A percentile compares a stretch with the other conserved stretches of the same genome.
phyloP scores from a whole-genome alignment of 2,113 vertebrate genomes.

The Chascanopsetta lugubris region DNA sequence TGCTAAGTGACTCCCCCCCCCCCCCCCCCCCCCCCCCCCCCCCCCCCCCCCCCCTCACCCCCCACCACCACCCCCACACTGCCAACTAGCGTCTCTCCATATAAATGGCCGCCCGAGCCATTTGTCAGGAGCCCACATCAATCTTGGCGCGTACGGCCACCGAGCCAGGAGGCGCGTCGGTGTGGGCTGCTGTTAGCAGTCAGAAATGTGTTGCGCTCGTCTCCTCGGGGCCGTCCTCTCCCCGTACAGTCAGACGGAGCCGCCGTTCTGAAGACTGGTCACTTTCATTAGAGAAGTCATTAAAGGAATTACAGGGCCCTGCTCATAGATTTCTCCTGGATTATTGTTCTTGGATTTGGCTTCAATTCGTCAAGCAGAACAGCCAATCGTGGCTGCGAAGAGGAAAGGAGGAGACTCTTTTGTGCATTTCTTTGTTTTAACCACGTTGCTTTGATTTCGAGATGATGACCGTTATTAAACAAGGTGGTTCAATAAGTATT shows the following conservation, averaged over 20 bases:
- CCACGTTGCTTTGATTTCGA: no score
- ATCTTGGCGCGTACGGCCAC: slow-evolving; percentile 64
- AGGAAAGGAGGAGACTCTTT: neutral
- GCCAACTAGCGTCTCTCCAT: slow-evolving; percentile 64
- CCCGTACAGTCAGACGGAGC: slow-evolving; percentile 53
- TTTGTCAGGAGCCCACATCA: slow-evolving; percentile 75
- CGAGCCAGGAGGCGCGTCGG: slow-evolving; percentile 69
- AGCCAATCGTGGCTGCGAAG: slow-evolving; percentile 28
- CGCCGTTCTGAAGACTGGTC: slow-evolving; percentile 68
- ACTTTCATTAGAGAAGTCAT: slow-evolving; percentile 79
- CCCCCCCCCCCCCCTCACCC: slow-evolving; percentile 68
- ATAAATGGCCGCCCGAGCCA: slow-evolving; percentile 68
- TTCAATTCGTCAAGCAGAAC: slow-evolving; percentile 57
- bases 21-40: slow-evolving; percentile 67
- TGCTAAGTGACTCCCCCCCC: slow-evolving; percentile 71
- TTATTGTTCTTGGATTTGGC: slow-evolving; percentile 63
- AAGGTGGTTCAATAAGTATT: no score
- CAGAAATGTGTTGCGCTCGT: slow-evolving; percentile 68
- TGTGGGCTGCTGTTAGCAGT: slow-evolving; percentile 66
- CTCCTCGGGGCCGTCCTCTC: slow-evolving; percentile 64
- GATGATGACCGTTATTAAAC: no score
- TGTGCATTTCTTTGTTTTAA: slow-evolving; percentile 1
- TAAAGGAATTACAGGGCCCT: slow-evolving; percentile 71
- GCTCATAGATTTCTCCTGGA: slow-evolving; percentile 54
- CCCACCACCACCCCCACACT: slow-evolving; percentile 69